Evolutionary conservation across 1,140 invertebrate genomes (phyloP).

Genomic region (Leptopilina clavipes): DNA sequence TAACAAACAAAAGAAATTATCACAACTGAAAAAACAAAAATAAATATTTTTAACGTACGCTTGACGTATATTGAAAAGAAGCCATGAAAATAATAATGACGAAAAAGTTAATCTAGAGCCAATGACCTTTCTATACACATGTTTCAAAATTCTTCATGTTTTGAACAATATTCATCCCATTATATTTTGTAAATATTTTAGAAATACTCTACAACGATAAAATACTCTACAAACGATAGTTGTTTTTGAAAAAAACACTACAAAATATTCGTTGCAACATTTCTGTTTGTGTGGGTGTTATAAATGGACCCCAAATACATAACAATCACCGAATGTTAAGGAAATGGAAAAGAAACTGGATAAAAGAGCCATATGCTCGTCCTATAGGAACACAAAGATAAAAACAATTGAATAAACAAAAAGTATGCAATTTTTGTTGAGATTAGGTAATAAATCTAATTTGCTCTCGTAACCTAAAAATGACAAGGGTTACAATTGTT

Average conservation of each 20-base stretch:
- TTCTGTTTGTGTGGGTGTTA: not conserved
- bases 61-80: not conserved
- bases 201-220: not conserved
- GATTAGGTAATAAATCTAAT: constrained; percentile 34
- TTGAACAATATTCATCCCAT: not conserved
- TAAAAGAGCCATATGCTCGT: not conserved
- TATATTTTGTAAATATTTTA: not conserved
- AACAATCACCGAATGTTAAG: not conserved
- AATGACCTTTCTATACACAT: constrained; percentile 29
- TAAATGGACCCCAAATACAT: not conserved
- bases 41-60: not conserved
- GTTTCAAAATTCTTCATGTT: not conserved
- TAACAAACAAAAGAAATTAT: not conserved
- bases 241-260: not conserved
- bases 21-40: not conserved
- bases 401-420: not conserved
- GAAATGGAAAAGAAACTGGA: not conserved
- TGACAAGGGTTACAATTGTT: not conserved
- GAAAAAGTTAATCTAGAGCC: constrained; percentile 5
- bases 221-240: too few species aligned
- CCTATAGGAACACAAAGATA: not conserved
- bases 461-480: constrained; percentile 53
- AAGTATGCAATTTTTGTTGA: not conserved
- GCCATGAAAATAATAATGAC: constrained; percentile 26
- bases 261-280: not conserved